Base-by-base conservation (phyloP, 2,888 invertebrate species). In the Ctena decussata region DNA sequence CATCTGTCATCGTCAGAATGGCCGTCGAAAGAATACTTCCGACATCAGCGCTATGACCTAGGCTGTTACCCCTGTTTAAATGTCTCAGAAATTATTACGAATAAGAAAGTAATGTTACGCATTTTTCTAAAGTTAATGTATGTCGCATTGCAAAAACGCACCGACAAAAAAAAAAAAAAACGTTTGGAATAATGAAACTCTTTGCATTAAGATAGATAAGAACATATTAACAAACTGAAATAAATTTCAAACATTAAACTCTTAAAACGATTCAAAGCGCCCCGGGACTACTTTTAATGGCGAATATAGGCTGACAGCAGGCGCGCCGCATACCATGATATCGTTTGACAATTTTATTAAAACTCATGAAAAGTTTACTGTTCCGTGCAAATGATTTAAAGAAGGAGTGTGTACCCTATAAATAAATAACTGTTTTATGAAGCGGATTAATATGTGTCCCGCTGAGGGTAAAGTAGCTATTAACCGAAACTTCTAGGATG, bases 401-500 rank as follows among this genome's bases (percentile, higher is more conserved):
- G n/a, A 72, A 53, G 18, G 77, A 76, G 78, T 84, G 78, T 83
- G 83, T 85, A 84, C 85, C 84, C 88, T 78, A 49, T 79, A 78
- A 79, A 88, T 88, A 88, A 88, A 88, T 85, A 83, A 85, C 82
- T 74, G 77, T 88, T 88, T 88, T 84, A 88, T 84, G 79, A 77
- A 81, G 85, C 85, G 80, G 77, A 85, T 57, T 82, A 75, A 88
- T 88, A 86, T 84, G 71, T 65, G 35, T 70, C 88, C 82, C 72
- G 86, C 84, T 82, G 88, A 21, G 88, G 27, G 85, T 75, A 86
- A 86, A 88, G 88, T 86, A 83, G 88, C 85, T 86, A 88, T 88
- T 88, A 88, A 86, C 82, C 70, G n/a, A 35, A 70, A 75, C 82
- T 82, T 74, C 77, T 74, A 84, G 80, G 88, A 86, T 84, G 77